These are phyloP conservation scores for Scomber colias DNA, from an alignment of 2,113 vertebrate species.

Conservation along the genomic window DNA sequence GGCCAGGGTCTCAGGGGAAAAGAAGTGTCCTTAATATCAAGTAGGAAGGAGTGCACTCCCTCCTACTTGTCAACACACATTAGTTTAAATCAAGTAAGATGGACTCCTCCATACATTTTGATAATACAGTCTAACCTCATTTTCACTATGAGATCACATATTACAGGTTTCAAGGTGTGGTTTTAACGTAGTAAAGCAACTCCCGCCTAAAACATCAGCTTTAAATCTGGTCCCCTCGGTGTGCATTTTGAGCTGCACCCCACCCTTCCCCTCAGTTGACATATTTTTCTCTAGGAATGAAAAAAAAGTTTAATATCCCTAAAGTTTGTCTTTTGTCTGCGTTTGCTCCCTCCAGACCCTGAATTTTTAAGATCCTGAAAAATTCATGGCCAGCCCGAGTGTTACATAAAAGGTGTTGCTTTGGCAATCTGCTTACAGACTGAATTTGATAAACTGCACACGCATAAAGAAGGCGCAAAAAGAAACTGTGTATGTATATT, in stretches of 20 bases:
- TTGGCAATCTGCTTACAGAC: slow-evolving; percentile 76
- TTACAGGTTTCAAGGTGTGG: slow-evolving; percentile 15
- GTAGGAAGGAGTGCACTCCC: slow-evolving; percentile 26
- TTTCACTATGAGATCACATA: slow-evolving; percentile 40
- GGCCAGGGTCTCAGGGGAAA: slow-evolving; percentile 32
- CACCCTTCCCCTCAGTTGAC: slow-evolving; percentile 15
- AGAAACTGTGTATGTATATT: slow-evolving; percentile 33
- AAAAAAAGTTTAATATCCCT: slow-evolving; percentile 31
- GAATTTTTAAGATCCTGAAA: slow-evolving; percentile 73
- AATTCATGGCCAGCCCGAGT: slow-evolving; percentile 66
- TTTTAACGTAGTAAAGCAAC: slow-evolving; percentile 48
- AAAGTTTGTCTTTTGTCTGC: slow-evolving; percentile 59
- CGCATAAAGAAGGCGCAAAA: slow-evolving; percentile 43
- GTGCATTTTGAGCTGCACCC: slow-evolving; percentile 12
- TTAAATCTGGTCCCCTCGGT: slow-evolving; percentile 32
- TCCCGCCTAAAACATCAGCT: slow-evolving; percentile 24
- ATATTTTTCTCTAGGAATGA: slow-evolving; percentile 24
- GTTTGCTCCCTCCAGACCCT: slow-evolving; percentile 45
- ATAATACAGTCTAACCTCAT: slow-evolving; percentile 38
- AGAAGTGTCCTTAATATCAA: slow-evolving; percentile 63
- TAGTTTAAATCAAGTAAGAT: slow-evolving; percentile 59
- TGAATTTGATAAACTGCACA: slow-evolving; percentile 74
- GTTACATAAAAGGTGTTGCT: slow-evolving; percentile 78
- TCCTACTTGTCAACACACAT: slow-evolving; percentile 58
- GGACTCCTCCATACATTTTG: slow-evolving; percentile 50